Base-by-base conservation (phyloP, 2,797 vertebrate genomes). In the Microcaecilia unicolor region DNA sequence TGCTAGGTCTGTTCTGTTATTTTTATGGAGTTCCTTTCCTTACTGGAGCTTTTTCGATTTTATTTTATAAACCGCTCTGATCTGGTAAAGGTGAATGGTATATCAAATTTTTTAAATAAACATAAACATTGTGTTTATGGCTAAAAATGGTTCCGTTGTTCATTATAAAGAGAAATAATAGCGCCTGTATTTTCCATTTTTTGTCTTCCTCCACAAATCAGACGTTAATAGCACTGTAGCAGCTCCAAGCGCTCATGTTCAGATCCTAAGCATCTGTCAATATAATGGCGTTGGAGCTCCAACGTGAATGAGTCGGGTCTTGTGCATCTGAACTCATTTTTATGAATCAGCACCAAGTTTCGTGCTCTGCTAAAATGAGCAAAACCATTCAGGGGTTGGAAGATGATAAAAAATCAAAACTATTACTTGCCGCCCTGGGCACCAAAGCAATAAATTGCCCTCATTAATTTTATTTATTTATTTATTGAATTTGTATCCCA, bases 81-180 rank as follows among this genome's bases (percentile, higher is more conserved):
- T n/a, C n/a, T n/a, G n/a, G n/a, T n/a, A n/a, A n/a, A n/a, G n/a
- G n/a, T n/a, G n/a, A n/a, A n/a, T n/a, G n/a, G n/a, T n/a, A n/a
- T n/a, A n/a, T n/a, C n/a, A n/a, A n/a, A n/a, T n/a, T n/a, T n/a
- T n/a, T n/a, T n/a, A n/a, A n/a, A n/a, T n/a, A n/a, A n/a, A n/a
- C n/a, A n/a, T n/a, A n/a, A n/a, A n/a, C n/a, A n/a, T 22, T 22
- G 1, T 3, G 27, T 23, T 42, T 14, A 10, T 18, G 25, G 22
- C 14, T 41, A 43, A 58, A 55, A 35, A 16, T 28, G 13, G 4
- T 13, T 25, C 28, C 18, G 14, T n/a, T 14, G 25, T 31, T 37
- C 53, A 15, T 10, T 46, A 46, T 37, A 24, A 44, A 28, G 34
- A 48, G 21, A 37, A 42, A 25, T 12, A n/a, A 16, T 14, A 37